Conservation (phyloP, 2,888 invertebrate genomes). For the Pristionchus maxplancki region DNA sequence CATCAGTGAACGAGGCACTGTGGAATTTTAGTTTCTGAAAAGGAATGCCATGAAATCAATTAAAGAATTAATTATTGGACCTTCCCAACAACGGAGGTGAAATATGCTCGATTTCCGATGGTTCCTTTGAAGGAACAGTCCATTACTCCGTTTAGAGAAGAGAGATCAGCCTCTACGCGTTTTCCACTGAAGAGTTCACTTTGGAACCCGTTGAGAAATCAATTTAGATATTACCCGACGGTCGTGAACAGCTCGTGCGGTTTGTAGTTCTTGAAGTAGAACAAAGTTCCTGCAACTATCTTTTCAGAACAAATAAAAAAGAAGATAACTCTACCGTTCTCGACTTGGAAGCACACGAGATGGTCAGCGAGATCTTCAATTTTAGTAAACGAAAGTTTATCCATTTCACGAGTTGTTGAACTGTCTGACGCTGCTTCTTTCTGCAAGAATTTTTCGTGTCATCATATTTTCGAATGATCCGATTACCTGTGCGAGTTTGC, state of each 20-base stretch:
- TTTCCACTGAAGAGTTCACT: not conserved
- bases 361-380: not conserved
- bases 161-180: slow-evolving; percentile 10
- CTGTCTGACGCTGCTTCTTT: not conserved
- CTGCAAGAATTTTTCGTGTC: too few relatives aligned
- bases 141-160: not conserved
- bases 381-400: not conserved
- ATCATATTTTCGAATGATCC: not conserved
- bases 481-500: not conserved
- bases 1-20: not conserved
- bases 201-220: not conserved
- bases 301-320: not conserved
- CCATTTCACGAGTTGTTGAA: not conserved
- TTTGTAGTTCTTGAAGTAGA: slow-evolving; percentile 40
- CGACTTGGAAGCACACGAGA: slow-evolving; percentile 13
- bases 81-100: not conserved
- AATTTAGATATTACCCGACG: not conserved
- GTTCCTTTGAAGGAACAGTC: slow-evolving; percentile 28
- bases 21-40: slow-evolving; percentile 2
- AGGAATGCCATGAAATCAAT: not conserved
- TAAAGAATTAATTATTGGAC: not conserved
- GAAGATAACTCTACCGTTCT: not conserved
- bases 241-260: not conserved
- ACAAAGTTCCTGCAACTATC: not conserved
- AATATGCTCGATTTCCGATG: slow-evolving; percentile 3